phyloP scores from a whole-genome alignment of 2,113 vertebrate genomes.

The Menidia beryllina region DNA sequence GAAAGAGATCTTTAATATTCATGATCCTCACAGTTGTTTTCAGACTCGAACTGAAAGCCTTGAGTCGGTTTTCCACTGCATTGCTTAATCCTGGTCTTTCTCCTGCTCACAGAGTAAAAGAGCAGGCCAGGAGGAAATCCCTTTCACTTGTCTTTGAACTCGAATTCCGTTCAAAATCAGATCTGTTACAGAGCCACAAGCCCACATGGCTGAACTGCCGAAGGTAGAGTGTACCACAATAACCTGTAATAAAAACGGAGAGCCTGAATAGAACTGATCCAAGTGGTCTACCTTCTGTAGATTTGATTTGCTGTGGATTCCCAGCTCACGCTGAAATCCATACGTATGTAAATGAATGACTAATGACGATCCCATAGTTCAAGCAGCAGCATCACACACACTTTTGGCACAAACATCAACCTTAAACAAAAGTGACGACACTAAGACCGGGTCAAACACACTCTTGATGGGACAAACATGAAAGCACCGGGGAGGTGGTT shows the following conservation, averaged over 20 bases:
- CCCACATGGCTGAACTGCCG: constrained; percentile 27
- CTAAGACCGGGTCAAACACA: constrained; percentile 67
- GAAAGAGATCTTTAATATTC: constrained; percentile 17
- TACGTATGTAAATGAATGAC: constrained; percentile 19
- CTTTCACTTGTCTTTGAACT: constrained; percentile 54
- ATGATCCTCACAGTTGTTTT: constrained; percentile 41
- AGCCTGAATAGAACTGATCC: constrained; percentile 45
- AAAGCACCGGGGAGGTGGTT: constrained; percentile 23
- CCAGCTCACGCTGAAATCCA: constrained; percentile 54
- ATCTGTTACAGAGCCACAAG: constrained; percentile 26
- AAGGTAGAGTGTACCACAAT: constrained; percentile 10
- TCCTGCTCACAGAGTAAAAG: constrained; percentile 70
- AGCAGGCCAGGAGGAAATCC: constrained; percentile 44
- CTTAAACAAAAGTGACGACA: constrained; percentile 58
- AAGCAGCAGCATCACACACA: constrained; percentile 51
- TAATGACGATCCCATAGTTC: constrained; percentile 80
- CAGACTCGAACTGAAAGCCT: constrained; percentile 36
- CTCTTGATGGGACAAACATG: constrained; percentile 21
- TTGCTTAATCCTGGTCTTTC: constrained; percentile 48
- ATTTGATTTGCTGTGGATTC: constrained; percentile 41
- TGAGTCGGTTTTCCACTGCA: constrained; percentile 52
- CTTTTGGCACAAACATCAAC: constrained; percentile 72
- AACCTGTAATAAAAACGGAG: constrained; percentile 27
- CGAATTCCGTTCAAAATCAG: constrained; percentile 49
- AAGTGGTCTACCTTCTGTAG: constrained; percentile 27